Evolutionary conservation across 2,113 vertebrate genomes (phyloP).

Genomic region (Chlorodrepanis virens): DNA sequence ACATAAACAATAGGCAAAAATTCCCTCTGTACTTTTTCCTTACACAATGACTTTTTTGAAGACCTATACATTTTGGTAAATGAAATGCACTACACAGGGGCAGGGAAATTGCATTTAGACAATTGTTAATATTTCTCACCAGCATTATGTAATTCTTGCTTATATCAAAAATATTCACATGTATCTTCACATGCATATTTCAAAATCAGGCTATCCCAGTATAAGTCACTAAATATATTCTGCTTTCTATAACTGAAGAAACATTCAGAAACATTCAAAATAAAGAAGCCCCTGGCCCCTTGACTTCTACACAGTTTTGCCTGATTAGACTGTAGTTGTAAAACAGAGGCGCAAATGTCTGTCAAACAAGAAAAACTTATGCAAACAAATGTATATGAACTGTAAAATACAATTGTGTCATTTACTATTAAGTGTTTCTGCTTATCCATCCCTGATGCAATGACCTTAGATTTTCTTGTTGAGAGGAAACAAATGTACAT

Average conservation of each 20-base stretch:
- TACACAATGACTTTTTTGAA: neutral
- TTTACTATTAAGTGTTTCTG: neutral
- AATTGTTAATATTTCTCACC: neutral
- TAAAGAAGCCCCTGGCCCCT: neutral
- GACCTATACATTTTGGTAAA: neutral
- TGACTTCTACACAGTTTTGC: neutral
- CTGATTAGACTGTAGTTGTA: neutral
- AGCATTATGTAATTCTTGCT: neutral
- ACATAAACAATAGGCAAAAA: neutral
- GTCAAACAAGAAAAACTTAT: neutral
- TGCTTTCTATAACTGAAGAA: neutral
- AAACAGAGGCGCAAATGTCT: neutral
- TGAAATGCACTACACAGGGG: neutral
- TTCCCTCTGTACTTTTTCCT: neutral
- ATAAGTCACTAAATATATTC: neutral
- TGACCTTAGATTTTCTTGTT: neutral
- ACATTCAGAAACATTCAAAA: neutral
- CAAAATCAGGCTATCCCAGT: neutral
- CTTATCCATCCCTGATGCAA: neutral
- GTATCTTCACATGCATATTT: neutral
- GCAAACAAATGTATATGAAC: neutral
- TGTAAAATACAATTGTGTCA: neutral
- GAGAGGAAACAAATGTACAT: neutral
- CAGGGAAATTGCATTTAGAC: neutral
- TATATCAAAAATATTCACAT: neutral